These are phyloP conservation scores for Stenurella melanura DNA, from an alignment of 2,888 invertebrate species.

Conservation along the genomic window DNA sequence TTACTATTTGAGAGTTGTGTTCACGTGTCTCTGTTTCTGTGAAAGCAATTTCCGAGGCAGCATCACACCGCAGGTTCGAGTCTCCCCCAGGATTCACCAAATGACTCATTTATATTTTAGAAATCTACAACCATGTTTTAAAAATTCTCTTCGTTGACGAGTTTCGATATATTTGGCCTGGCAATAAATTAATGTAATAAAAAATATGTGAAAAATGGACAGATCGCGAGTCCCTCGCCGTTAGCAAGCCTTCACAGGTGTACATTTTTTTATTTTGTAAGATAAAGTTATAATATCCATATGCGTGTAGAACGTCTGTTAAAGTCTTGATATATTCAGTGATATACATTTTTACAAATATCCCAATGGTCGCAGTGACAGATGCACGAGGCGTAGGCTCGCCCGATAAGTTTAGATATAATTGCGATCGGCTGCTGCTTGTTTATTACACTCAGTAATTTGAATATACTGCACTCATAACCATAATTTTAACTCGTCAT, in stretches of 20 bases:
- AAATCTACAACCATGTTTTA: no score
- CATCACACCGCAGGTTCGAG: no score
- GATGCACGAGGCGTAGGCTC: conserved; percentile 38
- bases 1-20: no score
- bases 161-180: no score
- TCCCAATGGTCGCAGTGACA: conserved; percentile 33
- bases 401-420: conserved; percentile 59
- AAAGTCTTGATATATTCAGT: conserved; percentile 45
- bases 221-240: neutral
- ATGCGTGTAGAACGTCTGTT: conserved; percentile 43
- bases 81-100: no score
- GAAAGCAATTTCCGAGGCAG: no score
- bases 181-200: neutral
- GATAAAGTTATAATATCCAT: conserved; percentile 41
- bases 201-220: neutral
- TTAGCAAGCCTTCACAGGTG: neutral
- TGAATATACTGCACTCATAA: conserved; percentile 61
- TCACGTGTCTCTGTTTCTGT: no score
- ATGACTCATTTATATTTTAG: no score
- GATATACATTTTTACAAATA: conserved; percentile 46
- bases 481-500: conserved; percentile 53
- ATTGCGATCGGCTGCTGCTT: conserved; percentile 61
- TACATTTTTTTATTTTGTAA: conserved; percentile 1
- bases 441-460: conserved; percentile 64
- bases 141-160: no score